Evolutionary conservation across 2,888 invertebrate species (phyloP).

Genomic region (Andricus quercusramuli): DNA sequence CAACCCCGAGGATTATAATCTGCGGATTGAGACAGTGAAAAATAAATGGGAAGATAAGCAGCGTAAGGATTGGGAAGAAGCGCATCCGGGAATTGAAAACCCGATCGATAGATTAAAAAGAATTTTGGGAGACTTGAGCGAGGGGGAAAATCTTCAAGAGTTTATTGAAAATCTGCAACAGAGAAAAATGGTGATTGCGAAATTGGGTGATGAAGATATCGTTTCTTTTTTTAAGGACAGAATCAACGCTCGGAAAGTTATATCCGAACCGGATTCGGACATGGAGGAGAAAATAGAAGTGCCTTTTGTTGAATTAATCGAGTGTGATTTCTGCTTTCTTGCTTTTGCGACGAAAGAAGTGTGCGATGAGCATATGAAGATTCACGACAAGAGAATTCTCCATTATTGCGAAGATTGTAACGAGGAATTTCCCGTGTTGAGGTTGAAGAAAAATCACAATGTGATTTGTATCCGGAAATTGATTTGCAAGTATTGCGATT

Average conservation of each 20-base stretch:
- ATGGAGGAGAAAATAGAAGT: slow-evolving; percentile 56
- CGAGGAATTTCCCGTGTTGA: slow-evolving; percentile 72
- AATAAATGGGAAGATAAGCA: slow-evolving; percentile 69
- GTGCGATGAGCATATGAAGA: slow-evolving; percentile 72
- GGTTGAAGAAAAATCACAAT: slow-evolving; percentile 71
- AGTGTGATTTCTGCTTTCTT: slow-evolving; percentile 74
- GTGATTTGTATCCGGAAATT: slow-evolving; percentile 70
- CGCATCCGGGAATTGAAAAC: slow-evolving; percentile 65
- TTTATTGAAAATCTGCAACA: slow-evolving; percentile 75
- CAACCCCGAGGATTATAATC: slow-evolving; percentile 44
- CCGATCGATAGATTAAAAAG: slow-evolving; percentile 68
- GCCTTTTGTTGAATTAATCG: slow-evolving; percentile 62
- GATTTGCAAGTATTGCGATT: slow-evolving; percentile 71
- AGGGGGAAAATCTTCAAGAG: slow-evolving; percentile 64
- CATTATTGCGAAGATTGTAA: slow-evolving; percentile 75
- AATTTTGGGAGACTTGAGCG: slow-evolving; percentile 67
- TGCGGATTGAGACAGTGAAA: slow-evolving; percentile 61
- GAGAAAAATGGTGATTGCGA: slow-evolving; percentile 70
- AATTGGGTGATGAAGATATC: slow-evolving; percentile 73
- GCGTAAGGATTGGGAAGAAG: slow-evolving; percentile 63
- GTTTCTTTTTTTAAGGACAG: slow-evolving; percentile 70
- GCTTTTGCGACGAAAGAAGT: slow-evolving; percentile 67
- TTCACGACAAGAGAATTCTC: slow-evolving; percentile 72
- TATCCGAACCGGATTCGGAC: neutral
- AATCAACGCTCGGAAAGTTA: slow-evolving; percentile 54